phyloP scores from a whole-genome alignment of 2,888 invertebrate species.

The Invenusta paracnida region DNA sequence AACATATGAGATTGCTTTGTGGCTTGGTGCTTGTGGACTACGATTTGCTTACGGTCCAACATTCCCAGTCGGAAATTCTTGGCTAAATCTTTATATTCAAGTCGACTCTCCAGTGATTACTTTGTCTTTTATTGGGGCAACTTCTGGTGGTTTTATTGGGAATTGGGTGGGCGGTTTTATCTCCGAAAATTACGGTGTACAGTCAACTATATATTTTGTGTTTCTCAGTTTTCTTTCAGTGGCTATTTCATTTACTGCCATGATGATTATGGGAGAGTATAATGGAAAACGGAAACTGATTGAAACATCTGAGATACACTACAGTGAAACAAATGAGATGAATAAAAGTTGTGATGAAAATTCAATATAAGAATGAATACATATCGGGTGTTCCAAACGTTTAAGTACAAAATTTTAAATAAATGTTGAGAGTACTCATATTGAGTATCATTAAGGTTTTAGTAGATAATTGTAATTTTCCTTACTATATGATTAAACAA shows the following conservation, averaged over 20 bases:
- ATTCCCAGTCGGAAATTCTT: background rate
- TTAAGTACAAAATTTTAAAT: too few relatives aligned
- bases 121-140: background rate
- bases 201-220: background rate
- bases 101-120: background rate
- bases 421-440: too few relatives aligned
- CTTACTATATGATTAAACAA: too few relatives aligned
- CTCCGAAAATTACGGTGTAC: background rate
- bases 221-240: background rate
- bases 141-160: background rate
- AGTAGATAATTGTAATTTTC: too few relatives aligned
- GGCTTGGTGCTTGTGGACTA: background rate
- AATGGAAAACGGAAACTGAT: background rate
- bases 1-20: background rate
- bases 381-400: too few relatives aligned
- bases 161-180: background rate
- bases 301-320: too few relatives aligned
- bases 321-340: too few relatives aligned
- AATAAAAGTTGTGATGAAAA: too few relatives aligned
- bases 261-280: background rate
- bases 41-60: background rate
- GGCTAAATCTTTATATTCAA: constrained; percentile 11
- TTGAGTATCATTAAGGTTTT: too few relatives aligned
- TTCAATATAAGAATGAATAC: too few relatives aligned
- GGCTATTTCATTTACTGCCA: background rate